Base-by-base conservation (phyloP, 2,888 invertebrate species). In the Gymnoscelis rufifasciata region DNA sequence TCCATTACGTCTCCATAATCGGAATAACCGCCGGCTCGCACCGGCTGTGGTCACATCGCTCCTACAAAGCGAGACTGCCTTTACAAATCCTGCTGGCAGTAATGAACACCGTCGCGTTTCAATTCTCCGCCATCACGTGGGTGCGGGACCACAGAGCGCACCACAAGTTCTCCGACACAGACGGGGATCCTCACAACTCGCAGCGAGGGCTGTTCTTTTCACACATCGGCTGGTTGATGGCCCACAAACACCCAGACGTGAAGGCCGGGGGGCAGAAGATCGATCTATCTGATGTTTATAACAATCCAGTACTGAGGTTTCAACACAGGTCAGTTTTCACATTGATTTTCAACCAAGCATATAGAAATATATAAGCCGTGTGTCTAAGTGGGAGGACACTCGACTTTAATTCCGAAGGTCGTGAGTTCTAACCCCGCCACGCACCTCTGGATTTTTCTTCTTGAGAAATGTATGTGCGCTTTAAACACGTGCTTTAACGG, bases 171-270 rank as follows among this genome's bases (percentile, higher is more conserved):
- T 93, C 93, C 52, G 95, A 95, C 70, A 95, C 95, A 0, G 91
- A 95, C 52, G 95, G 94, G 0, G 95, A 95, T 72, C 95, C 95
- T 0, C 95, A 95, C 73, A 94, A 95, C 66, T 93, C 95, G 0
- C 92, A 86, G 41, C 88, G 95, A 19, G 97, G 97, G 1, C 92
- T 97, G 74, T 96, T 96, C 89, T 97, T 96, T 81, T 90, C 96
- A 0, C 97, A 97, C 76, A 91, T 96, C 53, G 97, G 97, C 30
- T 97, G 97, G 97, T 83, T 97, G 27, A 82, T 96, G 73, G 90
- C 91, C 60, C 90, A 89, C 51, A 95, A 95, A 69, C 95, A 95
- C 64, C 92, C 93, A 0, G 92, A 93, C 50, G 93, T 95, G 8
- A 92, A 86, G 55, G 84, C 76, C 38, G 92, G 93, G 62, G 95